These are phyloP conservation scores for Spea hammondii DNA, from an alignment of 2,797 vertebrate genomes.

Conservation along the genomic window DNA sequence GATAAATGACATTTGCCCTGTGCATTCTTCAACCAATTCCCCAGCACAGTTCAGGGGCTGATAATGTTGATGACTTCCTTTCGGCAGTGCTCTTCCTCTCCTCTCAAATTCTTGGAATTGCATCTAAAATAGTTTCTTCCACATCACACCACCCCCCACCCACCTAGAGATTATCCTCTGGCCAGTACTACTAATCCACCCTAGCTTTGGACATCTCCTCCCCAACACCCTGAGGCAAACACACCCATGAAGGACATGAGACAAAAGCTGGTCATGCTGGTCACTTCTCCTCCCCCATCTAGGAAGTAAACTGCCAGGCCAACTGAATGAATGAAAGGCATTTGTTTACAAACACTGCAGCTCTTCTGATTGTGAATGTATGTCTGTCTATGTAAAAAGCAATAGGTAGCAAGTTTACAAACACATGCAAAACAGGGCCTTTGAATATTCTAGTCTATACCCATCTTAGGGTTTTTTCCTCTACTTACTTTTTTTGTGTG, in stretches of 20 bases:
- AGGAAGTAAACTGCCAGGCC: conserved; percentile 21
- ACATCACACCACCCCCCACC: conserved; percentile 21
- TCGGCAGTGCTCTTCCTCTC: conserved; percentile 18
- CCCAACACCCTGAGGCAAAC: conserved; percentile 29
- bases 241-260: conserved; percentile 26
- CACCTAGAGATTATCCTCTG: conserved; percentile 16
- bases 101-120: conserved; percentile 35
- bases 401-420: background rate
- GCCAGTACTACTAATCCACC: conserved; percentile 4
- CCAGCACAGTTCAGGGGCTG: background rate
- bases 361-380: background rate
- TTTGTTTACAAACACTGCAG: conserved; percentile 46
- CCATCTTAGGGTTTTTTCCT: background rate
- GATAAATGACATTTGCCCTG: background rate
- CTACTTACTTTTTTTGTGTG: background rate
- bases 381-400: background rate
- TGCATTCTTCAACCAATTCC: background rate
- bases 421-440: background rate
- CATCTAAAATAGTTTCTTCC: conserved; percentile 33
- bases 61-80: conserved; percentile 19
- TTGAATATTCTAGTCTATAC: background rate
- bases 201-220: conserved; percentile 11
- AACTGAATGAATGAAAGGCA: conserved; percentile 24
- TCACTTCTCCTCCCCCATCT: conserved; percentile 25
- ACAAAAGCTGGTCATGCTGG: conserved; percentile 34